Base-by-base conservation (phyloP, 2,888 invertebrate species). In the Melinaea marsaeus region DNA sequence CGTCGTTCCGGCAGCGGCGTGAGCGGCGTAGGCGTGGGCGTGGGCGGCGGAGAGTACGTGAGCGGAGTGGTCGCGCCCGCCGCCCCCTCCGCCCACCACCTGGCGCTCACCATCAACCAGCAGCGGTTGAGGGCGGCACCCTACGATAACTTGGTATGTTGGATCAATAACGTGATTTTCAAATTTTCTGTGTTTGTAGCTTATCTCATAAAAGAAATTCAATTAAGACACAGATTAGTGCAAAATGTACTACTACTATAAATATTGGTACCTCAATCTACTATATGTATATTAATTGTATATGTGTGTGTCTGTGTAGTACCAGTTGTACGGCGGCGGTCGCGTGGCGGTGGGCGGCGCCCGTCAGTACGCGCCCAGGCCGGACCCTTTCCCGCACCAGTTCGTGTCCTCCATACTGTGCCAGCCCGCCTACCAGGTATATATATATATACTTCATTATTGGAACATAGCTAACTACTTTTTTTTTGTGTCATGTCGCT, bases 91-190 rank as follows among this genome's bases (percentile, higher is more conserved):
- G 93, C 80, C 80, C 94, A 79, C 92, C 90, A 92, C 83, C 96
- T 98, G 61, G 97, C 98, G 60, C 95, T 98, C 75, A 97, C 98
- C 68, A 97, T 98, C 87, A 98, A 98, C 89, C 97, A 97, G 86
- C 98, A 96, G 86, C 90, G 96, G 37, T 94, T 96, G 76, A 91
- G 95, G 48, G 93, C 94, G 1, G 92, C 95, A 65, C 95, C 95
- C 2, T 95, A 95, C 75, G 96, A 96, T 78, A 95, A 95, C 82
- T 86, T 95, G 90, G 94, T 94, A 2, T 62, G 75, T 51, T 42
- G 9, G 37, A 37, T 37, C 37, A 37, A 37, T 6, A 37, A 37
- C 7, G 7, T 7, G 42, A 42, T 42, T 7, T 42, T 3, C 7
- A 3, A 42, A 42, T 42, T 6, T 9, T 42, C 9, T 42, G 3